Evolutionary conservation across 2,113 vertebrate genomes (phyloP).

Genomic region (Aramus guarauna): DNA sequence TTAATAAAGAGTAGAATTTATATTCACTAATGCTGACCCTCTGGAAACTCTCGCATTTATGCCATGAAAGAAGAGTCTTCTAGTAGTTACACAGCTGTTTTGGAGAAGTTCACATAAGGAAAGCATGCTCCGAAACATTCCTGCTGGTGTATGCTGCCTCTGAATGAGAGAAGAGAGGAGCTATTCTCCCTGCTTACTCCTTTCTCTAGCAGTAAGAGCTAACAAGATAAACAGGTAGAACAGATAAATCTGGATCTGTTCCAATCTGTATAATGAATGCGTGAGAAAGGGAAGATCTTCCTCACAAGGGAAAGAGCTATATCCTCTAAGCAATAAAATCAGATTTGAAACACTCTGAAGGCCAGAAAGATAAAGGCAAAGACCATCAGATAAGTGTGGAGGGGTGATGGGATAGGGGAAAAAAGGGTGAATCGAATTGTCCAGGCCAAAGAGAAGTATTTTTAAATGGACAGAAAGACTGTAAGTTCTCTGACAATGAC

Average conservation of each 20-base stretch:
- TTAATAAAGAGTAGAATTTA: not conserved
- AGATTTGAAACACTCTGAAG: not conserved
- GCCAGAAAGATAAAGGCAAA: not conserved
- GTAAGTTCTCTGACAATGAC: not conserved
- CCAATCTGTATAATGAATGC: not conserved
- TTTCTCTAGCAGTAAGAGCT: not conserved
- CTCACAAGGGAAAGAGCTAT: not conserved
- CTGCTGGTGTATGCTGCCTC: not conserved
- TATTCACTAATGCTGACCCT: not conserved
- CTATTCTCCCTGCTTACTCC: not conserved
- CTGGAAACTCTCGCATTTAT: not conserved
- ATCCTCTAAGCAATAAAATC: not conserved
- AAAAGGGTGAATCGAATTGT: not conserved
- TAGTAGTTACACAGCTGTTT: not conserved
- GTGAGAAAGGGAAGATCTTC: not conserved
- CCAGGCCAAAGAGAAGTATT: not conserved
- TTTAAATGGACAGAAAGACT: not conserved
- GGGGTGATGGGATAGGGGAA: rapidly evolving
- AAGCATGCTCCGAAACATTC: not conserved
- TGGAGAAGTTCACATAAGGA: not conserved
- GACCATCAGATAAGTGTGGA: not conserved
- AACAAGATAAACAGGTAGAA: not conserved
- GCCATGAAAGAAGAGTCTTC: not conserved
- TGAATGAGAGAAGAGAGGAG: not conserved
- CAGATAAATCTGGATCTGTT: not conserved